Evolutionary conservation across 2,888 invertebrate genomes (phyloP).

Genomic region (Melitaea athalia): DNA sequence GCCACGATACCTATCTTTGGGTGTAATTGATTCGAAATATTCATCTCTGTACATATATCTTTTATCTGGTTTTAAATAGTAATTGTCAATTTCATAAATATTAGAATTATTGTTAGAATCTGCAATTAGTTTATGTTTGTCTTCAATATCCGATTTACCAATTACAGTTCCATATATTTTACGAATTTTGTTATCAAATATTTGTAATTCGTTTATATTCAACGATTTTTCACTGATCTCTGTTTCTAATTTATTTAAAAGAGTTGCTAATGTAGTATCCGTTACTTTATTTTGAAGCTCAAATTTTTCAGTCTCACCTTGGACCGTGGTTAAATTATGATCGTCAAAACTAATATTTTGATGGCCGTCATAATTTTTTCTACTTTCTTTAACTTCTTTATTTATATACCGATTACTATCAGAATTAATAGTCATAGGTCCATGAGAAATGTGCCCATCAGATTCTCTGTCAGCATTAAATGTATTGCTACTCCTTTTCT

Average conservation of each 20-base stretch:
- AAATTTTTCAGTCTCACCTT: background rate
- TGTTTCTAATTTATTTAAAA: constrained; percentile 61
- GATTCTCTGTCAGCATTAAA: constrained; percentile 8
- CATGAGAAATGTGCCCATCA: background rate
- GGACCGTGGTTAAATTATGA: constrained; percentile 20
- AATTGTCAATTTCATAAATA: background rate
- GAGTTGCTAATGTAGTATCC: constrained; percentile 55
- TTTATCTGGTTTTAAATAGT: constrained; percentile 1
- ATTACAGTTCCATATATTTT: constrained; percentile 55
- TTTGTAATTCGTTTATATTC: constrained; percentile 55
- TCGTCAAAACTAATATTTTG: constrained; percentile 7
- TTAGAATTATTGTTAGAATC: constrained; percentile 11
- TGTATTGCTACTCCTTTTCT: constrained; percentile 36
- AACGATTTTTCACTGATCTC: constrained; percentile 62
- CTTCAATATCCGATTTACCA: constrained; percentile 17
- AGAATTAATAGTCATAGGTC: background rate
- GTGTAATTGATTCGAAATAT: background rate
- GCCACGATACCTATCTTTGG: constrained; percentile 1
- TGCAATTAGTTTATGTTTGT: constrained; percentile 4
- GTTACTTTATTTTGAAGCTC: constrained; percentile 38
- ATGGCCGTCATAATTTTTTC: background rate
- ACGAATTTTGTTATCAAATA: constrained; percentile 64
- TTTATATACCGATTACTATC: background rate
- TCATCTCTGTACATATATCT: constrained; percentile 5
- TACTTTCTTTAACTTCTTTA: background rate